Evolutionary conservation across 1,140 invertebrate genomes (phyloP), one percentile per base, ranked within the genome.

Genomic region (Atopsyche davidsoni): DNA sequence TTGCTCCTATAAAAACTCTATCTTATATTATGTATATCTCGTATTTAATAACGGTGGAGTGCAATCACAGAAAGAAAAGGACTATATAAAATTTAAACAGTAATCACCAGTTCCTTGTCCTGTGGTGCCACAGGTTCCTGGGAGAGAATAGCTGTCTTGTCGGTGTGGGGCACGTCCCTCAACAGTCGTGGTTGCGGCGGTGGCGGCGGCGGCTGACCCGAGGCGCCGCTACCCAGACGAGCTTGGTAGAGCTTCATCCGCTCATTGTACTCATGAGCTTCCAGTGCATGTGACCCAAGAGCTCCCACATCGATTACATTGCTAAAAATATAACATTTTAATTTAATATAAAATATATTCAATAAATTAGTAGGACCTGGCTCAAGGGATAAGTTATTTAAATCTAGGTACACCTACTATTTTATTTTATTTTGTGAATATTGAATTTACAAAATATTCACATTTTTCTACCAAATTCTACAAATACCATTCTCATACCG

Each of bases 271-370:
- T 90, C 87, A 62, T 86, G 82, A 58, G 86, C 84, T 62, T 89
- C 86, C 48, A 87, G 69, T 31, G 69, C 54, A 59, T 87, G 85
- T 1, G 84, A 81, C 64, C 88, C 86, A 59, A 87, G 71, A 17
- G 86, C 85, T 32, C 84, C 82, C 31, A 90, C 85, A 72, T 90
- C 87, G 60, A 90, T 89, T 24, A 89, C 86, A 75, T 89, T 87
- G 38, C 85, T 87, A 59, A n/a, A 73, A 62, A 52, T 38, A 57
- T 53, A 55, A 54, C 32, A n/a, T n/a, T n/a, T n/a, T n/a, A n/a
- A 48, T 13, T 38, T 38, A 38, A 7, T 22, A 41, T 41, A 41
- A 41, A 18, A 19, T 58, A 46, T 39, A 42, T 25, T 32, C 16
- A n/a, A n/a, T n/a, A n/a, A n/a, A n/a, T n/a, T n/a, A n/a, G n/a